Percentiles rank a stretch among this genome's conserved stretches.
Evolutionary conservation across 2,888 invertebrate genomes (phyloP).

Genomic region (Chydorus sphaericus): DNA sequence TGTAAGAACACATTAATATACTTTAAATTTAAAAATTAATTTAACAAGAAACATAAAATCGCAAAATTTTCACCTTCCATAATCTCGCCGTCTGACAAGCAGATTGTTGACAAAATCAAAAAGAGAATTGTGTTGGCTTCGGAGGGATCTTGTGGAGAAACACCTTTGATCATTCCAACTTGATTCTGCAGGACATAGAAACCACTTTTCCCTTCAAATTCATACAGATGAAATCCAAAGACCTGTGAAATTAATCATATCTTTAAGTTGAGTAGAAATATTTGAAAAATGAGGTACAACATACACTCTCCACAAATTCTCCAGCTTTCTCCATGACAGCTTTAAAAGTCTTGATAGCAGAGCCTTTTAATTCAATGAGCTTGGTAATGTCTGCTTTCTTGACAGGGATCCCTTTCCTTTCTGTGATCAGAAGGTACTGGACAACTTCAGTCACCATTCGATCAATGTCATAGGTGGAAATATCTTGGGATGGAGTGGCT

Average conservation of each 20-base stretch:
- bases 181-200: not conserved
- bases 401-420: slow-evolving; percentile 8
- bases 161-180: not conserved
- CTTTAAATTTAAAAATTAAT: not conserved
- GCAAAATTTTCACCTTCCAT: not conserved
- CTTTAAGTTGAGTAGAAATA: not conserved
- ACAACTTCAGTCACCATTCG: not conserved
- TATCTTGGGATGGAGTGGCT: not conserved
- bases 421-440: slow-evolving; percentile 7
- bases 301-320: slow-evolving; percentile 1
- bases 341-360: slow-evolving; percentile 2
- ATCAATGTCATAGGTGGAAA: not conserved
- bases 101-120: not conserved
- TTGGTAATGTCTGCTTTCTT: slow-evolving; percentile 5
- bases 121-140: not conserved
- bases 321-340: not conserved
- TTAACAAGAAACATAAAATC: no score
- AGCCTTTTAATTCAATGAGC: not conserved
- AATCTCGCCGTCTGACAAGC: not conserved
- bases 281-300: not conserved
- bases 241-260: not conserved
- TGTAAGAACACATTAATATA: no score
- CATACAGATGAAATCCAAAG: not conserved
- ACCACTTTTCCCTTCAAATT: not conserved
- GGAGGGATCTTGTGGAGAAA: not conserved